These are phyloP conservation scores for Leptothorax acervorum DNA, from an alignment of 2,888 invertebrate genomes.

Conservation along the genomic window DNA sequence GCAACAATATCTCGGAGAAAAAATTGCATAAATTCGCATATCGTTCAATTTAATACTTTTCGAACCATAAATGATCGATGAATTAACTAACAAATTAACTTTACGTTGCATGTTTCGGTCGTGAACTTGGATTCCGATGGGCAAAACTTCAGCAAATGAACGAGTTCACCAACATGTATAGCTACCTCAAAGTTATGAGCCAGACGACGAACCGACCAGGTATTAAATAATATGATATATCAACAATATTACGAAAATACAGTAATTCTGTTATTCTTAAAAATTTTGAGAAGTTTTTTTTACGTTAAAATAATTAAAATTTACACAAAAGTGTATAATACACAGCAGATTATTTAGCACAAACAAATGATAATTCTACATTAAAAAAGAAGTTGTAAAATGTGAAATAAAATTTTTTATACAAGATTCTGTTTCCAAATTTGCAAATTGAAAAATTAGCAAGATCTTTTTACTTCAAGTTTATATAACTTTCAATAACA, in stretches of 20 bases:
- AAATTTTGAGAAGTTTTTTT: too few relatives aligned
- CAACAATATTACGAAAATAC: not conserved
- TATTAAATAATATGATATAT: constrained; percentile 15
- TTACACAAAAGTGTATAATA: not conserved
- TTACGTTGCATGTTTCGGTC: constrained; percentile 80
- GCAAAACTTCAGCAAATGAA: constrained; percentile 91
- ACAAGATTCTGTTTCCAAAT: not conserved
- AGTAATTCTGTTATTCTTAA: not conserved
- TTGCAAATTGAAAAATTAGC: not conserved
- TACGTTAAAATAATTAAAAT: not conserved
- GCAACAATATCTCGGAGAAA: constrained; percentile 3
- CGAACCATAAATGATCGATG: constrained; percentile 20
- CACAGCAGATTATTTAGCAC: not conserved
- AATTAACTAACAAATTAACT: constrained; percentile 69
- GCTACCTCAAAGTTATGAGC: constrained; percentile 93
- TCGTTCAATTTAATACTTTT: constrained; percentile 5
- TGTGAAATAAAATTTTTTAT: not conserved
- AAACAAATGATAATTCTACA: not conserved
- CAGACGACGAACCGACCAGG: constrained; percentile 83
- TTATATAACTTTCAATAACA: not conserved
- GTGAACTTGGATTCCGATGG: constrained; percentile 62
- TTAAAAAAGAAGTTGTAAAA: not conserved
- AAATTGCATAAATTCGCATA: constrained; percentile 9
- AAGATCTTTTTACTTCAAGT: not conserved
- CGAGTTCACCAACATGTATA: constrained; percentile 94